Evolutionary conservation across 2,113 vertebrate species (phyloP).

Genomic region (Eulemur macaco): DNA sequence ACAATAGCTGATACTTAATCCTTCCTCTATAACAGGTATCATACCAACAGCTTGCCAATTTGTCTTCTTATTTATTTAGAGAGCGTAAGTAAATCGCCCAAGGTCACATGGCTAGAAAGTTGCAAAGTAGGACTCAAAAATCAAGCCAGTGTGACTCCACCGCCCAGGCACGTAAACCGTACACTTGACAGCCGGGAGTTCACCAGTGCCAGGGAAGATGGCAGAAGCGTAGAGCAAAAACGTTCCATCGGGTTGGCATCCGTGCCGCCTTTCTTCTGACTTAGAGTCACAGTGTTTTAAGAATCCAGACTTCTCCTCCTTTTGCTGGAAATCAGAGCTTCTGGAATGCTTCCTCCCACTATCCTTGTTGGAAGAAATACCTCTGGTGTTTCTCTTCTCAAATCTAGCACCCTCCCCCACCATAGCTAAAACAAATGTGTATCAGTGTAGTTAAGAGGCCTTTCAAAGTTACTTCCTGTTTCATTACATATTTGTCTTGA

Average conservation of each 20-base stretch:
- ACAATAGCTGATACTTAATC: neutral
- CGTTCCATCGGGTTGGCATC: accelerated
- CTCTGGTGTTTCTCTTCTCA: neutral
- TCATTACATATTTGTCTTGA: constrained; percentile 53
- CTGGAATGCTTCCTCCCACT: neutral
- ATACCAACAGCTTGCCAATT: neutral
- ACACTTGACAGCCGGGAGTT: accelerated
- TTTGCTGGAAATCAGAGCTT: neutral
- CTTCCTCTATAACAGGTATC: neutral
- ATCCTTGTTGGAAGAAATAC: neutral
- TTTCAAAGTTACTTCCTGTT: constrained; percentile 58
- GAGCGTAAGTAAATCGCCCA: neutral
- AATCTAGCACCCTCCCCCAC: neutral
- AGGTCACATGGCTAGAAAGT: neutral
- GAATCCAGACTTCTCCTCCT: neutral
- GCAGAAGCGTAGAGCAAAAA: accelerated
- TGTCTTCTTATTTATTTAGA: neutral
- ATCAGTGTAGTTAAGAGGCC: constrained; percentile 9
- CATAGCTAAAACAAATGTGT: neutral
- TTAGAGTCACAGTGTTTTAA: neutral
- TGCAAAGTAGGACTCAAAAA: neutral
- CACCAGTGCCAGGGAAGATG: accelerated
- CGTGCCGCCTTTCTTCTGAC: neutral
- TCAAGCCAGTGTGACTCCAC: neutral
- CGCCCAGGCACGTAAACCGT: accelerated